These are phyloP conservation scores for Passer domesticus DNA, from an alignment of 2,113 vertebrate species.

Conservation along the genomic window DNA sequence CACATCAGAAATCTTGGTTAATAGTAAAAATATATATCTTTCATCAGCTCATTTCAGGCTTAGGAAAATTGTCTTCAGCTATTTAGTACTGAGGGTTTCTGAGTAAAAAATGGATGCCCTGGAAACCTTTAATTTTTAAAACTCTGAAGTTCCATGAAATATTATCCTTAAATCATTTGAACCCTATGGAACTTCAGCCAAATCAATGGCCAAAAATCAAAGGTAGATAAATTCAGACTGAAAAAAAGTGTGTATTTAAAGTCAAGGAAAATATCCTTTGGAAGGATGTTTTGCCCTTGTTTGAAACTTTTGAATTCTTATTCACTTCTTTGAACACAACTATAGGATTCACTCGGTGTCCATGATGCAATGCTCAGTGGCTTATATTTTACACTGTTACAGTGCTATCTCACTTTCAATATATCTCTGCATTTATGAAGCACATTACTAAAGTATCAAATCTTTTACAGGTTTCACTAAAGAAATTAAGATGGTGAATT, in stretches of 20 bases:
- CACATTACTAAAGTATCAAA: not conserved
- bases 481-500: not conserved
- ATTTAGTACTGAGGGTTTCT: not conserved
- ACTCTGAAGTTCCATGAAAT: not conserved
- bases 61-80: not conserved
- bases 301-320: not conserved
- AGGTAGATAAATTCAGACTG: not conserved
- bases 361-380: not conserved
- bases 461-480: not conserved
- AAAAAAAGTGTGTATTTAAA: not conserved
- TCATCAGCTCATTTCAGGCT: not conserved
- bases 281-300: not conserved
- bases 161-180: not conserved
- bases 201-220: not conserved
- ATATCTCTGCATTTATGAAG: not conserved
- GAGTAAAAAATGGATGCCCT: not conserved
- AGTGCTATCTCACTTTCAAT: not conserved
- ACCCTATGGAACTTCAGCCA: not conserved
- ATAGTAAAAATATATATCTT: not conserved
- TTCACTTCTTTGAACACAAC: not conserved
- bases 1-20: not conserved
- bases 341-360: not conserved
- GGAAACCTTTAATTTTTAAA: not conserved
- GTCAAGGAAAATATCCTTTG: not conserved
- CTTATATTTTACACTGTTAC: not conserved